Evolutionary conservation across 35 echinoderm and acorn worm species (phyloP), one percentile per base, ranked within the genome.

Genomic region (Stichopus chloronotus): DNA sequence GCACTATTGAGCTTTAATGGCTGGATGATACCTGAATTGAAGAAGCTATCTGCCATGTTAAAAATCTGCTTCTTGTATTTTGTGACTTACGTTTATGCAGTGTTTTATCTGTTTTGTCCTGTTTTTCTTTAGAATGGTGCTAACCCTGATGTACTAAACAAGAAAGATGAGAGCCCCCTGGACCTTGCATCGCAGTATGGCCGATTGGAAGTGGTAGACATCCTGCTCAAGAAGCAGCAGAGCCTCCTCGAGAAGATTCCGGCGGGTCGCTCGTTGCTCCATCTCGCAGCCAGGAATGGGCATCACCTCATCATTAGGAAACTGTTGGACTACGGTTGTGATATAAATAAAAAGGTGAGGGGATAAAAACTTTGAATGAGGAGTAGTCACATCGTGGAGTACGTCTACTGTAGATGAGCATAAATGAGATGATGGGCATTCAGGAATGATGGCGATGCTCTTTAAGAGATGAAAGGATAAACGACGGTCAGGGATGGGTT

Each of bases 161-260:
- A 96, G 56, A 99, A 96, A 19, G 95, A 95, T 12, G 95, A 99
- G 79, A 94, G 90, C 69, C 97, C 97, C 14, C 72, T 99, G 12
- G 95, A 99, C 54, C 91, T 99, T 7, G 95, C 95, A 52, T 94
- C 95, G 25, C 94, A 96, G 82, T 99, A 99, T n/a, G 97, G 97
- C 14, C 91, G 94, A 19, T 79, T 96, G 4, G 97, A 99, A 56
- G 90, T 95, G 1, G 97, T 95, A 5, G 87, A 99, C 30, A 55
- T 96, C 17, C 93, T 99, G 22, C 58, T 99, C 56, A 85, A 80
- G 54, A 87, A 81, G 16, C 24, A 88, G 13, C 96, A 92, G 11
- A 92, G 90, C 55, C 92, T 99, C 0, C 63, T 99, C 5, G 83
- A 86, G 21, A 94, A 92, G 25, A 94, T 95, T 19, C 94, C 95